Conservation (phyloP, 2,113 vertebrate species). For the Megalops atlanticus region DNA sequence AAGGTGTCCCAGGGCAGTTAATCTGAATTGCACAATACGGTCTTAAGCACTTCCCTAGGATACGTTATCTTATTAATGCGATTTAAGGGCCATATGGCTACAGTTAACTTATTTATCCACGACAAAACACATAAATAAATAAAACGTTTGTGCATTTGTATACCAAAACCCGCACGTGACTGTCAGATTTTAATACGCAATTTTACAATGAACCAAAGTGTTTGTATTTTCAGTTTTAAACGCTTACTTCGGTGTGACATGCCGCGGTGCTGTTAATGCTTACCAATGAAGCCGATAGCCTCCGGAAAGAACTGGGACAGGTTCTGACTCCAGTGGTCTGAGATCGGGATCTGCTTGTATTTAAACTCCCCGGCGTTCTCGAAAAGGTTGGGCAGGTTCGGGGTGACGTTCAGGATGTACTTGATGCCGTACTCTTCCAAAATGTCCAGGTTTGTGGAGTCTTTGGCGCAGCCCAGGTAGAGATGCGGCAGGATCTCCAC, state of each 20-base stretch:
- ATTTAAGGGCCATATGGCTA: slow-evolving; percentile 29
- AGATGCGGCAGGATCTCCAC: slow-evolving; percentile 95
- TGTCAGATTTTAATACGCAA: too few species aligned
- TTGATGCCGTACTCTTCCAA: slow-evolving; percentile 98
- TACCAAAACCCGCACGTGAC: too few species aligned
- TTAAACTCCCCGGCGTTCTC: slow-evolving; percentile 97
- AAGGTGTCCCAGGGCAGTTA: too few species aligned
- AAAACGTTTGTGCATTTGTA: not conserved
- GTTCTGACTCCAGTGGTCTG: slow-evolving; percentile 99
- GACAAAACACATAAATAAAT: not conserved
- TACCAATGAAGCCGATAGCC: slow-evolving; percentile 97
- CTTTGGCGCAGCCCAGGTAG: slow-evolving; percentile 95
- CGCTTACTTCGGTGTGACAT: too few species aligned
- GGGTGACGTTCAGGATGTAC: slow-evolving; percentile 98
- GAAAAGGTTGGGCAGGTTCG: slow-evolving; percentile 96
- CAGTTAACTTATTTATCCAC: slow-evolving; percentile 7
- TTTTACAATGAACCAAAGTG: not conserved
- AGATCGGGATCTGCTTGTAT: slow-evolving; percentile 99
- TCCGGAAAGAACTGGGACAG: slow-evolving; percentile 98
- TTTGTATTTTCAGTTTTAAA: not conserved
- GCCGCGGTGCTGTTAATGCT: slow-evolving; percentile 54
- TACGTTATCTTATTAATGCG: slow-evolving; percentile 47
- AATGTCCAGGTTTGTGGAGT: slow-evolving; percentile 96
- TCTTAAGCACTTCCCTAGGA: slow-evolving; percentile 57
- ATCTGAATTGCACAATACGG: slow-evolving; percentile 54